Evolutionary conservation across 2,113 vertebrate species (phyloP).

Genomic region (Trogon melanurus): DNA sequence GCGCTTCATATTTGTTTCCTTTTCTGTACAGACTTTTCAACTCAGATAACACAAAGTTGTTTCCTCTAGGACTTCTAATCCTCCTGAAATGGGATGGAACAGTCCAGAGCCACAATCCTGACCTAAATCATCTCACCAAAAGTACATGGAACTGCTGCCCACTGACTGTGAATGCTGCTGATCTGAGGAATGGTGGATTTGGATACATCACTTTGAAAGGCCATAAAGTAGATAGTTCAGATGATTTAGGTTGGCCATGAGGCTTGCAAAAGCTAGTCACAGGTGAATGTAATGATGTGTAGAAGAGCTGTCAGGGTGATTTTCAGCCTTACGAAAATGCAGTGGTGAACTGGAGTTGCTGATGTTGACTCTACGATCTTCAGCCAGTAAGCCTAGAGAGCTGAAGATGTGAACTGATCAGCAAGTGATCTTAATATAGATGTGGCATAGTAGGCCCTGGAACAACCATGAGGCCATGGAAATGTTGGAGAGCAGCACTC

Average conservation of each 20-base stretch:
- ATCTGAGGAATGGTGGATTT: not conserved
- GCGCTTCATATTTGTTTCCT: not conserved
- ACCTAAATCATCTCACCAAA: not conserved
- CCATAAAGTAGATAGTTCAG: not conserved
- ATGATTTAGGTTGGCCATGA: not conserved
- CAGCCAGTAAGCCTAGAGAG: not conserved
- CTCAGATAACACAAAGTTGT: not conserved
- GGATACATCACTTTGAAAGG: not conserved
- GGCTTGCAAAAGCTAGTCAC: not conserved
- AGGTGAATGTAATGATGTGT: not conserved
- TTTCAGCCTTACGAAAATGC: not conserved
- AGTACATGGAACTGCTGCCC: accelerated
- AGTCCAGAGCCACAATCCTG: not conserved
- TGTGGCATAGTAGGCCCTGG: not conserved
- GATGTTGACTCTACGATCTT: not conserved
- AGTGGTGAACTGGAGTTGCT: no score
- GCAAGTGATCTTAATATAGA: not conserved
- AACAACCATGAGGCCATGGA: not conserved
- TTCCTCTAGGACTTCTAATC: not conserved
- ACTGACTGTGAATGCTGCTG: not conserved
- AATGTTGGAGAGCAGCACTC: not conserved
- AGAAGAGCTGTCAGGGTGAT: not conserved
- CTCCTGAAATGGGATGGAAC: not conserved
- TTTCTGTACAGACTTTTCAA: not conserved
- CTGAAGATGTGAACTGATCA: not conserved